A percentile compares a stretch with the other conserved stretches of the same genome.
phyloP scores from a whole-genome alignment of 2,113 vertebrate genomes.

The Saccopteryx bilineata region DNA sequence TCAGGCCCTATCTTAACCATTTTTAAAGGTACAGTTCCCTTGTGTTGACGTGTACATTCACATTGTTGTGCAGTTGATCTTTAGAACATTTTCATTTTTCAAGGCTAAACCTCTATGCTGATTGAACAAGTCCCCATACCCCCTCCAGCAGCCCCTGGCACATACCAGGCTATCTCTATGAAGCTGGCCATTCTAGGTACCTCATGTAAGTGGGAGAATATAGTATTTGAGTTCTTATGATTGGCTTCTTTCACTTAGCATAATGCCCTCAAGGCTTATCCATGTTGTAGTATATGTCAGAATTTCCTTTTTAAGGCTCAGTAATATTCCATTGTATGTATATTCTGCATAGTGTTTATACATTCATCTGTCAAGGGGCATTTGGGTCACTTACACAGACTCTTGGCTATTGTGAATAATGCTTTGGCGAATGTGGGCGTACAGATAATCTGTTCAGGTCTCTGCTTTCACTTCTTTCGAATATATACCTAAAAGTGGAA shows the following conservation, averaged over 20 bases:
- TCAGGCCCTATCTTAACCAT: background rate
- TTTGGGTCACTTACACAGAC: background rate
- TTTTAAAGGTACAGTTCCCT: background rate
- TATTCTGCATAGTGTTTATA: constrained; percentile 26
- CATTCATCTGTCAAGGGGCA: background rate
- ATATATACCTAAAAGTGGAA: too few species aligned
- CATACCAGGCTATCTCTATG: constrained; percentile 9
- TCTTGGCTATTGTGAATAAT: background rate
- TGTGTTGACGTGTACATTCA: background rate
- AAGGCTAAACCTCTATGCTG: constrained; percentile 6
- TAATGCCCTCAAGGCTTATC: too few species aligned
- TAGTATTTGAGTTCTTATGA: too few species aligned
- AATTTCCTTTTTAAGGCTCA: background rate
- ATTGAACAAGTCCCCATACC: background rate
- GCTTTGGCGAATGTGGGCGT: background rate
- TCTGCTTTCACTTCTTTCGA: constrained; percentile 48
- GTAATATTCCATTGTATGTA: constrained; percentile 24
- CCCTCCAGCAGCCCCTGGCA: background rate
- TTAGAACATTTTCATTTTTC: background rate
- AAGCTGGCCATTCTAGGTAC: constrained; percentile 22
- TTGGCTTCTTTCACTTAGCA: too few species aligned
- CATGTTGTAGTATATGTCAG: too few species aligned
- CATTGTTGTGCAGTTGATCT: background rate
- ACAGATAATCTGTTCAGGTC: background rate
- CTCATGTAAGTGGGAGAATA: too few species aligned